These are phyloP conservation scores for Lamprotornis superbus DNA, from an alignment of 2,113 vertebrate genomes.

Conservation along the genomic window DNA sequence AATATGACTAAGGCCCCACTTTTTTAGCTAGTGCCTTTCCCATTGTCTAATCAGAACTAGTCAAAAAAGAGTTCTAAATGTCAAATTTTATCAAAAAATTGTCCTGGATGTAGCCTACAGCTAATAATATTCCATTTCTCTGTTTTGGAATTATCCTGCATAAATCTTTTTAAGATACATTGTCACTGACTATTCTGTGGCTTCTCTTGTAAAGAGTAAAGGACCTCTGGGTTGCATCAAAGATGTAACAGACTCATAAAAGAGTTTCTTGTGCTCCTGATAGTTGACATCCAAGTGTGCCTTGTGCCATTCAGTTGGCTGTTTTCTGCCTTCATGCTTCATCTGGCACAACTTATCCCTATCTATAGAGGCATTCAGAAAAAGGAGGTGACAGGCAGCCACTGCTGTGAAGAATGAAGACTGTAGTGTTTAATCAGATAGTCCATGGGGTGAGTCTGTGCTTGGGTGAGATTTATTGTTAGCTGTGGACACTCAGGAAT, in stretches of 20 bases:
- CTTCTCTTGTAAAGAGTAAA: background rate
- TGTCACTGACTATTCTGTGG: background rate
- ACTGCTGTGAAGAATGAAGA: conserved; percentile 44
- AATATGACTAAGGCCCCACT: background rate
- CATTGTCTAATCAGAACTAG: background rate
- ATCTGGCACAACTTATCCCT: conserved; percentile 59
- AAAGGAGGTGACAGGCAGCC: conserved; percentile 34
- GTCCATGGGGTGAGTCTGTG: conserved; percentile 11
- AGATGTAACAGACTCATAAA: conserved; percentile 23
- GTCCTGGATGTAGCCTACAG: background rate
- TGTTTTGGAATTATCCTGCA: background rate
- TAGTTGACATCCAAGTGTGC: conserved; percentile 46
- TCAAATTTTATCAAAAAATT: background rate
- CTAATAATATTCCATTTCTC: background rate
- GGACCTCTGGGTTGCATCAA: conserved; percentile 10
- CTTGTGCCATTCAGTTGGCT: conserved; percentile 40
- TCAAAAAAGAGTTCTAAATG: background rate
- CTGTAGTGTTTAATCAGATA: conserved; percentile 44
- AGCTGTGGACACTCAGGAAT: background rate
- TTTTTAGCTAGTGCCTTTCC: background rate
- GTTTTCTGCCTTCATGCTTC: conserved; percentile 64
- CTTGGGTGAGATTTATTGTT: conserved; percentile 21
- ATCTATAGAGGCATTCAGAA: conserved; percentile 28
- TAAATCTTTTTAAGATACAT: background rate
- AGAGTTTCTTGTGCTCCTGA: conserved; percentile 34